Evolutionary conservation across 2,888 invertebrate species (phyloP), one percentile per base, ranked within the genome.

Genomic region (Cheilosia scutellata): DNA sequence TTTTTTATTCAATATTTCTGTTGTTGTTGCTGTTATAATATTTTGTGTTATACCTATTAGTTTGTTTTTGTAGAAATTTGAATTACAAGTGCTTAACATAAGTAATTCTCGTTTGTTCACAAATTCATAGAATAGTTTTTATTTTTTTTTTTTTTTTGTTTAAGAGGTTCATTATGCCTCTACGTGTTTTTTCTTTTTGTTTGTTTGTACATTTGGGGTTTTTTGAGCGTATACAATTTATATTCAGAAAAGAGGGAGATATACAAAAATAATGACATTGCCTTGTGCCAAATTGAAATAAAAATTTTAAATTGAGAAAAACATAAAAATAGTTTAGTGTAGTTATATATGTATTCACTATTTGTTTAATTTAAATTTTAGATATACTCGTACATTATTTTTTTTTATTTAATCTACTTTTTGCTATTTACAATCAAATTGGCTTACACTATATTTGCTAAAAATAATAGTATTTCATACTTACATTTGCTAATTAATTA

Each of bases 181-280:
- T 68, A 65, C 47, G 25, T 68, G 9, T 68, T 57, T 13, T 25
- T 66, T 68, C 6, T 68, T 57, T 13, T 25, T 66, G 62, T 80
- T 71, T 51, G 57, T 87, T 87, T 87, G 87, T 87, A 87, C 87
- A 82, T 87, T 86, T 65, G 77, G 87, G 82, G 57, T 82, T 87
- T 87, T 82, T 87, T 82, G 87, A 82, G 87, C 87, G 87, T 87
- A 87, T 87, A 87, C 87, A 82, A 78, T 78, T n/a, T n/a, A n/a
- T n/a, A n/a, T n/a, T 4, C 37, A 68, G 0, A 27, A 82, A 55
- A 70, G 47, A 4, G 55, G 62, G 11, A 42, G 6, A 20, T 16
- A 58, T 44, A 11, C 74, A 51, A 37, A 58, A 62, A 68, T 9
- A 47, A 40, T 57, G 42, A 16, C 25, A 40, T 47, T 62, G 63